Conservation (phyloP, 2,113 vertebrate genomes). For the Chionis minor region DNA sequence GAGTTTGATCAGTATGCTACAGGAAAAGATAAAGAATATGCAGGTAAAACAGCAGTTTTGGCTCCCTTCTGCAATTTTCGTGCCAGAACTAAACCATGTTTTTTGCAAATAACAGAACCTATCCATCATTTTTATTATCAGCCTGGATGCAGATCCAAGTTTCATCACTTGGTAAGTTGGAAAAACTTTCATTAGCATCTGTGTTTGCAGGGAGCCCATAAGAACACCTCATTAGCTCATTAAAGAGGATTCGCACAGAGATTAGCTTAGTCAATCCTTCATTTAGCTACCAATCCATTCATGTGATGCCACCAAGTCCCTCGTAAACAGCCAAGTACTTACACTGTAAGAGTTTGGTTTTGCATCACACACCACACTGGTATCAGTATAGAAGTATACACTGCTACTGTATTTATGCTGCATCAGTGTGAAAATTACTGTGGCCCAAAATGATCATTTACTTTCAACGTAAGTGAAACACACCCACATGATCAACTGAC, state of each 20-base stretch:
- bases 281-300: slow-evolving; percentile 67
- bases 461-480: not conserved
- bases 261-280: slow-evolving; percentile 67
- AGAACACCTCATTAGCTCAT: slow-evolving; percentile 70
- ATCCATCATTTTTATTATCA: slow-evolving; percentile 49
- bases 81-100: slow-evolving; percentile 19
- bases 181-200: slow-evolving; percentile 59
- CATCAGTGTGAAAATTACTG: not conserved
- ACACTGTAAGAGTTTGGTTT: not conserved
- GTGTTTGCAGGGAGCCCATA: slow-evolving; percentile 45
- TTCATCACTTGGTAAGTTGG: slow-evolving; percentile 40
- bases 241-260: slow-evolving; percentile 66
- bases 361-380: not conserved
- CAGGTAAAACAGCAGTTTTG: not conserved
- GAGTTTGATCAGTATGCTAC: not conserved
- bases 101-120: slow-evolving; percentile 6
- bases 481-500: accelerated
- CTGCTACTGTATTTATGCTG: not conserved
- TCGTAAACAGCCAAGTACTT: slow-evolving; percentile 37
- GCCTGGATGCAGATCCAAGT: slow-evolving; percentile 30
- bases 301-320: slow-evolving; percentile 62
- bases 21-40: not conserved
- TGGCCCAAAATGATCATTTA: not conserved
- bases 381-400: too few relatives aligned
- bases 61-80: not conserved